Conservation (phyloP, 2,888 invertebrate genomes). For the Anodontia alba region DNA sequence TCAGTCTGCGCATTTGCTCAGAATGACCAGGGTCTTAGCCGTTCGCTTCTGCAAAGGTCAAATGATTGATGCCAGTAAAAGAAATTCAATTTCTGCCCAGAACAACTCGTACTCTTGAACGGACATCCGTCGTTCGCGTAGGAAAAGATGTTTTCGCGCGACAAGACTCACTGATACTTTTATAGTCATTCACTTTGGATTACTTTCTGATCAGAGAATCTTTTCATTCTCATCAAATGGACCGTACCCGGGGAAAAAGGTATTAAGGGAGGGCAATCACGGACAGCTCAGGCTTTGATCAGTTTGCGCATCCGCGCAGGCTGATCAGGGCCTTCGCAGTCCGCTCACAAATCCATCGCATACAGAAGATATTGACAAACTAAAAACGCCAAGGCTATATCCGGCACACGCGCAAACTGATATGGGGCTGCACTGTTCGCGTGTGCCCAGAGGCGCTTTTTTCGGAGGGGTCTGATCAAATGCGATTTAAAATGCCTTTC, state of each 20-base stretch:
- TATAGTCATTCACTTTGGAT: background rate
- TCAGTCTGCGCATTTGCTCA: too few species aligned
- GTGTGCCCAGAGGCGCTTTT: too few species aligned
- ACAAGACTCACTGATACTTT: too few species aligned
- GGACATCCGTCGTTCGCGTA: too few species aligned
- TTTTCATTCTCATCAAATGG: background rate
- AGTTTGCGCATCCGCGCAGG: slow-evolving; percentile 4
- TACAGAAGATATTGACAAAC: background rate
- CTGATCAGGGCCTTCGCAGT: slow-evolving; percentile 8
- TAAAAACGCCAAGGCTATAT: background rate
- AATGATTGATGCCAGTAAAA: too few species aligned
- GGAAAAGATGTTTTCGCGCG: too few species aligned
- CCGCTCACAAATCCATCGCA: background rate
- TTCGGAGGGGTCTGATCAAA: background rate
- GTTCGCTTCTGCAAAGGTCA: too few species aligned
- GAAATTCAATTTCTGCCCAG: too few species aligned
- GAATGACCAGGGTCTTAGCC: too few species aligned
- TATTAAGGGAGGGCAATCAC: background rate
- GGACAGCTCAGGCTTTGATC: background rate
- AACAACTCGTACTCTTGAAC: too few species aligned
- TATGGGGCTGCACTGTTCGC: background rate
- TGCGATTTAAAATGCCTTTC: slow-evolving; percentile 10
- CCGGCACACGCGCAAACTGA: background rate
- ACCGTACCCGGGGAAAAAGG: background rate
- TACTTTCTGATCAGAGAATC: background rate